Evolutionary conservation across 2,797 vertebrate species (phyloP).

Genomic region (Cryptoblepharus egeriae): DNA sequence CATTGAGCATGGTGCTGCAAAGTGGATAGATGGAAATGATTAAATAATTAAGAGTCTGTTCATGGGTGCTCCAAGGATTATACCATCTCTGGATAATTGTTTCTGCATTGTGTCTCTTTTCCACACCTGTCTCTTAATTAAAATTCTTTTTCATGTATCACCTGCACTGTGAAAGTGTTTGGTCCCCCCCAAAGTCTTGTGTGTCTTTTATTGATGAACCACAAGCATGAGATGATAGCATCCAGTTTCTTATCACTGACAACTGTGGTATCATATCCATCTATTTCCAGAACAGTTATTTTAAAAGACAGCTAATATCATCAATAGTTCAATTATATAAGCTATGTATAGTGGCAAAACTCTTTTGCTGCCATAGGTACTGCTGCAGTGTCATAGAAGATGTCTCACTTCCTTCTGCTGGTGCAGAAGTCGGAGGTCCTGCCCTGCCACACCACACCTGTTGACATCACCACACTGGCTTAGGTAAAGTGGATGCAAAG

Average conservation of each 20-base stretch:
- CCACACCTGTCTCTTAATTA: not conserved
- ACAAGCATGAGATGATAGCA: not conserved
- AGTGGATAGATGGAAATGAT: not conserved
- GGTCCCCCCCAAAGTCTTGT: not conserved
- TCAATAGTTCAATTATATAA: too few relatives aligned
- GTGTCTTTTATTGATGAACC: not conserved
- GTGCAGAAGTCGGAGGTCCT: too few relatives aligned
- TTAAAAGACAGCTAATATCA: not conserved
- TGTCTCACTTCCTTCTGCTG: too few relatives aligned
- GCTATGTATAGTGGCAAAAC: too few relatives aligned
- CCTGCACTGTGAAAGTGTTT: not conserved
- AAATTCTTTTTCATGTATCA: not conserved
- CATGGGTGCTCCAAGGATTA: not conserved
- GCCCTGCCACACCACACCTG: too few relatives aligned
- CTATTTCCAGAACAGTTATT: not conserved
- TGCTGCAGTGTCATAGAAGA: too few relatives aligned
- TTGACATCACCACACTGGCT: too few relatives aligned
- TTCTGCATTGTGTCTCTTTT: not conserved
- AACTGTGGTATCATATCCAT: not conserved
- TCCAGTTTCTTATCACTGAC: not conserved
- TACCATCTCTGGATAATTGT: not conserved
- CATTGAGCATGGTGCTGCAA: constrained; percentile 85
- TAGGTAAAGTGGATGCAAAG: too few relatives aligned
- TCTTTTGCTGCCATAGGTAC: too few relatives aligned
- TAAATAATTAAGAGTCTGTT: not conserved